These are phyloP conservation scores for Catostylus mosaicus DNA, from an alignment of 30 jellyfish, hydroid and myxozoan species.

Conservation along the genomic window DNA sequence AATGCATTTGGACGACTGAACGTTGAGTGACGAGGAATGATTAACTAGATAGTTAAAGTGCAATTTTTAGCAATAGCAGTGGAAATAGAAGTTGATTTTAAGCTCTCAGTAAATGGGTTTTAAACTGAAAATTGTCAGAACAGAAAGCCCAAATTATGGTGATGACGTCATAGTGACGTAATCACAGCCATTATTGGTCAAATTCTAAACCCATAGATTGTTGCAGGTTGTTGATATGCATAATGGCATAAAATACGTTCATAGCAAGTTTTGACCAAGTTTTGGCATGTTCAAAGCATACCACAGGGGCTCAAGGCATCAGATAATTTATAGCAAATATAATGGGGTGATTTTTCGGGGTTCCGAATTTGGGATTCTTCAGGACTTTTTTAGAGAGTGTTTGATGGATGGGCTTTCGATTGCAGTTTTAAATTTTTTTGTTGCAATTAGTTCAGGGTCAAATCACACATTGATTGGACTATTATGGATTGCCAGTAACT, in stretches of 20 bases:
- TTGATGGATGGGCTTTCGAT: not conserved
- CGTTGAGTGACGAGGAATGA: too few relatives aligned
- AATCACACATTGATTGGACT: not conserved
- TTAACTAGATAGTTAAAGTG: too few relatives aligned
- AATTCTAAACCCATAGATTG: too few relatives aligned
- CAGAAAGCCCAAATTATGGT: too few relatives aligned
- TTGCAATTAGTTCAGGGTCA: not conserved
- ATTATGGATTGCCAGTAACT: not conserved
- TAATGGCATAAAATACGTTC: too few relatives aligned
- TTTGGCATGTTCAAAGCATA: not conserved
- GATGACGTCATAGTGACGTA: too few relatives aligned
- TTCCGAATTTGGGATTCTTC: not conserved
- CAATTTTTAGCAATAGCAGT: too few relatives aligned
- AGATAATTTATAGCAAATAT: not conserved
- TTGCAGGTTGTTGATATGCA: too few relatives aligned
- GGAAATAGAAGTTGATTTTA: too few relatives aligned
- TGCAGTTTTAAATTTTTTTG: not conserved
- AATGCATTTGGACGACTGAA: conserved; percentile 52
- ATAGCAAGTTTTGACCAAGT: too few relatives aligned
- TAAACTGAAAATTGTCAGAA: too few relatives aligned
- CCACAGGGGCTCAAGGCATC: not conserved
- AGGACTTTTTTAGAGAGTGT: not conserved
- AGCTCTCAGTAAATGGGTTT: not conserved
- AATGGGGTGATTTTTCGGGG: not conserved
- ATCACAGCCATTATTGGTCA: too few relatives aligned